Evolutionary conservation across 1,140 invertebrate species (phyloP).

Genomic region (Micrasema longulum): DNA sequence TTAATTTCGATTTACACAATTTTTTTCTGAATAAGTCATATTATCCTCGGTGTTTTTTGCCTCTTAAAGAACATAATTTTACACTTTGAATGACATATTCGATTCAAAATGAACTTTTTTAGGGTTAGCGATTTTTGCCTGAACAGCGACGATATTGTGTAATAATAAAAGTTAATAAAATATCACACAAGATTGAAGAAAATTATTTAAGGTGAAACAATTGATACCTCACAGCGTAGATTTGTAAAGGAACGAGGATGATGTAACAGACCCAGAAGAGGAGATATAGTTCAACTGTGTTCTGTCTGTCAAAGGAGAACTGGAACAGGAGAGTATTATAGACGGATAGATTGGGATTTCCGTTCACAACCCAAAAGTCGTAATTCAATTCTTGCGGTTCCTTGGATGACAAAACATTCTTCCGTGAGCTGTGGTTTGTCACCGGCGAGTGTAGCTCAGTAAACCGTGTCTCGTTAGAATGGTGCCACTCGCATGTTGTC

Average conservation of each 20-base stretch:
- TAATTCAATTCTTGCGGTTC: slow-evolving; percentile 77
- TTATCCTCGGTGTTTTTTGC: too few species aligned
- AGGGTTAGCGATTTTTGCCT: too few species aligned
- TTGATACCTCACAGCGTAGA: slow-evolving; percentile 80
- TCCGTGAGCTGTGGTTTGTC: slow-evolving; percentile 10
- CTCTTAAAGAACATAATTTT: too few species aligned
- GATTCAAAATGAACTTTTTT: too few species aligned
- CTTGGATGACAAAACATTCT: slow-evolving; percentile 55
- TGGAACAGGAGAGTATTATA: slow-evolving; percentile 92
- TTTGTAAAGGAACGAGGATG: slow-evolving; percentile 87
- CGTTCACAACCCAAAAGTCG: slow-evolving; percentile 96
- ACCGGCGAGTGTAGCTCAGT: not conserved
- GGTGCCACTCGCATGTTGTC: slow-evolving; percentile 85
- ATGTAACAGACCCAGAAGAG: slow-evolving; percentile 90
- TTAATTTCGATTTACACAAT: too few species aligned
- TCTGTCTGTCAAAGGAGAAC: slow-evolving; percentile 96
- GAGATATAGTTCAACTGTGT: slow-evolving; percentile 92
- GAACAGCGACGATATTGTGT: too few species aligned
- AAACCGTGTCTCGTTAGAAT: slow-evolving; percentile 67
- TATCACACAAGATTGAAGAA: too few species aligned
- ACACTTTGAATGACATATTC: too few species aligned
- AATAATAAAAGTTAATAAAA: too few species aligned
- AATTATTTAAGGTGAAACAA: not conserved
- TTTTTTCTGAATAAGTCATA: too few species aligned
- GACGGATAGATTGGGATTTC: slow-evolving; percentile 87